These are phyloP conservation scores for Petrolisthes manimaculis DNA, from an alignment of 2,888 invertebrate genomes.

Conservation along the genomic window DNA sequence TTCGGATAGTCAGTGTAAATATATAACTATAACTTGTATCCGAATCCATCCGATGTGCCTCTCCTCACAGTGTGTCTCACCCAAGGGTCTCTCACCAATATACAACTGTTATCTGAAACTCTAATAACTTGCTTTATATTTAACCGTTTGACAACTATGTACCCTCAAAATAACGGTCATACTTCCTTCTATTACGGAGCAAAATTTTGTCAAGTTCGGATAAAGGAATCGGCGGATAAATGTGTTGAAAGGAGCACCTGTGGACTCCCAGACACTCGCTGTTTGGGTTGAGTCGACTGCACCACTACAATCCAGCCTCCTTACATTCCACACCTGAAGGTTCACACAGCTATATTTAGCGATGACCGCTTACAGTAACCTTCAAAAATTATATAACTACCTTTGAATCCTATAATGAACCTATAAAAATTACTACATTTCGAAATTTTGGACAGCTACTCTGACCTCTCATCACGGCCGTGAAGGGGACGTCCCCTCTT, in stretches of 20 bases:
- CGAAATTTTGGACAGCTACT: too few species aligned
- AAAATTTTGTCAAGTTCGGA: background rate
- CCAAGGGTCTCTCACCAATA: too few species aligned
- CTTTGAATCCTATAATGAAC: too few species aligned
- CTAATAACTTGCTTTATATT: too few species aligned
- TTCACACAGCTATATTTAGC: background rate
- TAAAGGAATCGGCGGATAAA: background rate
- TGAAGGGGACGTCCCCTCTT: constrained; percentile 15
- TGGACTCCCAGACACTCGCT: background rate
- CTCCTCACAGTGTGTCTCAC: too few species aligned
- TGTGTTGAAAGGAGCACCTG: background rate
- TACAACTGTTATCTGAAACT: too few species aligned
- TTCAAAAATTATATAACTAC: background rate
- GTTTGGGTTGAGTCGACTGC: background rate
- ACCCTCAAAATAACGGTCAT: constrained; percentile 3
- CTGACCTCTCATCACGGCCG: too few species aligned
- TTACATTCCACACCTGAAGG: constrained; percentile 5
- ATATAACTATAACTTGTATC: too few species aligned
- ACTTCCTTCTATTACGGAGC: background rate
- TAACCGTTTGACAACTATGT: too few species aligned
- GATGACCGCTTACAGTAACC: background rate
- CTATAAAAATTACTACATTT: too few species aligned
- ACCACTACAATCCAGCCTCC: constrained; percentile 11
- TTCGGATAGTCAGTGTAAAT: too few species aligned
- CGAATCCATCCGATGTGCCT: too few species aligned